A percentile compares a stretch with the other conserved stretches of the same genome.
Conservation (phyloP, 1,140 invertebrate species). For the Homalodisca vitripennis region DNA sequence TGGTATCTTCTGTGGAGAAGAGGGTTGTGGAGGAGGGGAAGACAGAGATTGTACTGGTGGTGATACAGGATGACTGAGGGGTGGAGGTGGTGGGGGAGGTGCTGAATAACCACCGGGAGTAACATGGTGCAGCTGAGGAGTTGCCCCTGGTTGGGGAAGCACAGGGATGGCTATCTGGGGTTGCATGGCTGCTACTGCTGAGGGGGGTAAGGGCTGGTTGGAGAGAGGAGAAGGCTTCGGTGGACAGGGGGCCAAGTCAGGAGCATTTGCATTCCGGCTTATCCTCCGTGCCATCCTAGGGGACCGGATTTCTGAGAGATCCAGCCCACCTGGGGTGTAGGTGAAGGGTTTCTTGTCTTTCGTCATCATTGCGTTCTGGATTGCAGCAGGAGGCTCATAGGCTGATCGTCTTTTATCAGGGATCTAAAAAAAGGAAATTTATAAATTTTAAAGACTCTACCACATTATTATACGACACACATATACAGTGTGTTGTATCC, state of each 20-base stretch:
- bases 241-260: constrained; percentile 54
- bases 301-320: constrained; percentile 85
- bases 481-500: too few species aligned
- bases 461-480: too few species aligned
- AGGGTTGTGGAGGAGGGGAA: constrained; percentile 41
- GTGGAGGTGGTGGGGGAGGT: constrained; percentile 51
- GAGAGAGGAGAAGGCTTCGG: constrained; percentile 43
- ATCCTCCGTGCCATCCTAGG: constrained; percentile 85
- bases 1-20: constrained; percentile 23
- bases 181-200: constrained; percentile 55
- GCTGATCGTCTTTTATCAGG: constrained; percentile 40
- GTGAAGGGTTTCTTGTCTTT: constrained; percentile 96
- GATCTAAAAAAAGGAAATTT: constrained; percentile 36
- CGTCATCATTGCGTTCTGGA: constrained; percentile 91
- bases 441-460: too few species aligned
- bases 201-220: constrained; percentile 51
- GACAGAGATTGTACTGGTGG: constrained; percentile 41
- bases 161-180: constrained; percentile 69
- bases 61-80: constrained; percentile 30
- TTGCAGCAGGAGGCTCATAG: constrained; percentile 77
- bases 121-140: constrained; percentile 7
- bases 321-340: constrained; percentile 86
- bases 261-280: constrained; percentile 62
- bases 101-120: not conserved
- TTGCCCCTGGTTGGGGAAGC: constrained; percentile 54